phyloP scores from a whole-genome alignment of 1,140 invertebrate species.

The Pristionchus pacificus region DNA sequence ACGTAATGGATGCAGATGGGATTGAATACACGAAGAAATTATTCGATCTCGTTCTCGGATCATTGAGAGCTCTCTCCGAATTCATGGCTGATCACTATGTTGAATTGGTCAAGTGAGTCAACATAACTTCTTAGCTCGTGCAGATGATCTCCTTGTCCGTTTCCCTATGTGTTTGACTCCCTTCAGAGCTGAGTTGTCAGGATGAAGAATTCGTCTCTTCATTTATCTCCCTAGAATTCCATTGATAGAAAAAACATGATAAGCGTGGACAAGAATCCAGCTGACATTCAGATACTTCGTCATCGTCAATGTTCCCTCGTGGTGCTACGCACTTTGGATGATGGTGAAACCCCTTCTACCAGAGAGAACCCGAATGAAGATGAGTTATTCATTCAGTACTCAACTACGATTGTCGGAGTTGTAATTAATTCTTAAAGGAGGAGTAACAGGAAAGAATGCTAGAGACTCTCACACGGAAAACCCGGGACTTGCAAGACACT shows the following conservation, averaged over 20 bases:
- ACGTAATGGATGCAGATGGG: constrained; percentile 47
- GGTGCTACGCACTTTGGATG: constrained; percentile 34
- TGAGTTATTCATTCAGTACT: no score
- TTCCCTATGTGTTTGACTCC: no score
- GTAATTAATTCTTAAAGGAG: no score
- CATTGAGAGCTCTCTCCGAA: constrained; percentile 38
- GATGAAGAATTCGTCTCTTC: no score
- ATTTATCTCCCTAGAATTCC: no score
- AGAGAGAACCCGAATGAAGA: constrained; percentile 41
- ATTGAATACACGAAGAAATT: constrained; percentile 45
- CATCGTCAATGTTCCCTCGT: constrained; percentile 41
- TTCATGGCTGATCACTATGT: constrained; percentile 52
- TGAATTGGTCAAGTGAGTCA: constrained; percentile 48
- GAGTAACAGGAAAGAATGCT: background rate
- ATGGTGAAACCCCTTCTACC: constrained; percentile 41
- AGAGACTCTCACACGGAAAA: background rate
- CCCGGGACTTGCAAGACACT: constrained; percentile 8
- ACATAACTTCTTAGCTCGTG: no score
- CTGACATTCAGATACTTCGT: constrained; percentile 40
- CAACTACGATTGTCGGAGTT: no score
- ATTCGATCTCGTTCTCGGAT: constrained; percentile 39
- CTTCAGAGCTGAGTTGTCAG: no score
- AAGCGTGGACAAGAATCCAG: no score
- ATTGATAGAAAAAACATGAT: no score
- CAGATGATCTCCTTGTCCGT: no score